phyloP scores from a whole-genome alignment of 1,140 invertebrate genomes.

The Stenopsyche tienmushanensis region DNA sequence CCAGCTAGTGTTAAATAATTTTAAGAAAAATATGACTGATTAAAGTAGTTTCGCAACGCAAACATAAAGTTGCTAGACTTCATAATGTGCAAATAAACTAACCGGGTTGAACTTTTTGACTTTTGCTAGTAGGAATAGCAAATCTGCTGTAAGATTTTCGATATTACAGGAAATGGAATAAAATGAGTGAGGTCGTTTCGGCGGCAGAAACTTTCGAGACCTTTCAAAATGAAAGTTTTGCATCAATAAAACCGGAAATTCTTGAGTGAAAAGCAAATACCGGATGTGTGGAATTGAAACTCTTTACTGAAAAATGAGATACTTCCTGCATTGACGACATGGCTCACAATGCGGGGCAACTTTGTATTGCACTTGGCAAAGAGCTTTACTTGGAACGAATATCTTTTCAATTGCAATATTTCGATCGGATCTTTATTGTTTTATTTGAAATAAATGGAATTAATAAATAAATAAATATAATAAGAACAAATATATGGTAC shows the following conservation, averaged over 20 bases:
- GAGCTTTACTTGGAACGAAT: not conserved
- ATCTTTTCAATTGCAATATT: not conserved
- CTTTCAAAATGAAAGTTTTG: constrained; percentile 21
- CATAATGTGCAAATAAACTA: too few species aligned
- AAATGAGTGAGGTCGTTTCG: not conserved
- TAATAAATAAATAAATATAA: too few species aligned
- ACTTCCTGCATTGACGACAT: constrained; percentile 31
- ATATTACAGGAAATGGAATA: constrained; percentile 10
- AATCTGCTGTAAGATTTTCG: too few species aligned
- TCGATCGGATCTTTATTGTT: too few species aligned
- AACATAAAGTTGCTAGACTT: too few species aligned
- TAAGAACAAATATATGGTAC: too few species aligned
- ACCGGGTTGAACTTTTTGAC: too few species aligned
- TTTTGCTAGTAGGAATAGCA: too few species aligned
- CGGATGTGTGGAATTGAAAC: constrained; percentile 32
- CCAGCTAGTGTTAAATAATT: too few species aligned
- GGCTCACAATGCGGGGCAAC: constrained; percentile 12
- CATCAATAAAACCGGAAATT: constrained; percentile 19
- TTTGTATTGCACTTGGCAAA: constrained; percentile 26
- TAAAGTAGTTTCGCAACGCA: too few species aligned
- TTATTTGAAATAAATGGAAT: too few species aligned
- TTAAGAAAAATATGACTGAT: too few species aligned
- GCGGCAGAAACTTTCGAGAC: not conserved
- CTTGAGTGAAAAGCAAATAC: constrained; percentile 28
- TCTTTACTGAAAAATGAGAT: constrained; percentile 24